phyloP scores from a whole-genome alignment of 1,140 invertebrate genomes.

The Diuraphis noxia region DNA sequence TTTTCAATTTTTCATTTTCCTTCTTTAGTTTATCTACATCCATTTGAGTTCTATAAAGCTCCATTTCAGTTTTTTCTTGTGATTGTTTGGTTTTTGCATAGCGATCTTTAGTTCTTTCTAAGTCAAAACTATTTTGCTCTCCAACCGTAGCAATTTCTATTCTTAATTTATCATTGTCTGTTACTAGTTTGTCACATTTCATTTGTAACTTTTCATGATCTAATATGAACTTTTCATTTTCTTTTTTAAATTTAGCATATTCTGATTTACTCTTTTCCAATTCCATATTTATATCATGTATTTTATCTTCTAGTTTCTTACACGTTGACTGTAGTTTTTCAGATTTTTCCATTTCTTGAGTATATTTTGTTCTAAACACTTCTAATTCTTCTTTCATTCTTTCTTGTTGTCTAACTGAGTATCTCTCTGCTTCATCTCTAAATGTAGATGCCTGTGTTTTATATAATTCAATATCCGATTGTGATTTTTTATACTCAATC shows the following conservation, averaged over 20 bases:
- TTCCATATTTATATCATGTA: conserved; percentile 78
- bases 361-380: conserved; percentile 82
- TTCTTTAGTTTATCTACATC: conserved; percentile 71
- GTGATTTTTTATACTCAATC: conserved; percentile 77
- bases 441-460: conserved; percentile 71
- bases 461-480: conserved; percentile 73
- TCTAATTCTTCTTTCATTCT: conserved; percentile 80
- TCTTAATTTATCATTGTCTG: conserved; percentile 74
- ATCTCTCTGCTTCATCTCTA: conserved; percentile 71
- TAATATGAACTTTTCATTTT: conserved; percentile 78
- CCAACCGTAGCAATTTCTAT: conserved; percentile 63
- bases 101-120: conserved; percentile 81
- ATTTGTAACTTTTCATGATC: conserved; percentile 85
- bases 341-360: conserved; percentile 81
- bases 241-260: conserved; percentile 77
- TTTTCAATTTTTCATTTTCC: conserved; percentile 57
- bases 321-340: conserved; percentile 64
- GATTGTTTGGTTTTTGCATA: conserved; percentile 81
- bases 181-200: conserved; percentile 78
- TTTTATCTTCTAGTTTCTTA: conserved; percentile 71
- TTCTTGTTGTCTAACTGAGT: conserved; percentile 77
- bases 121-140: conserved; percentile 67
- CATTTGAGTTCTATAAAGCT: conserved; percentile 80
- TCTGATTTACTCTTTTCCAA: conserved; percentile 78
- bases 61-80: conserved; percentile 80